Evolutionary conservation across 2,113 vertebrate genomes (phyloP), one percentile per base, ranked within the genome.

Genomic region (Ageneiosus marmoratus): DNA sequence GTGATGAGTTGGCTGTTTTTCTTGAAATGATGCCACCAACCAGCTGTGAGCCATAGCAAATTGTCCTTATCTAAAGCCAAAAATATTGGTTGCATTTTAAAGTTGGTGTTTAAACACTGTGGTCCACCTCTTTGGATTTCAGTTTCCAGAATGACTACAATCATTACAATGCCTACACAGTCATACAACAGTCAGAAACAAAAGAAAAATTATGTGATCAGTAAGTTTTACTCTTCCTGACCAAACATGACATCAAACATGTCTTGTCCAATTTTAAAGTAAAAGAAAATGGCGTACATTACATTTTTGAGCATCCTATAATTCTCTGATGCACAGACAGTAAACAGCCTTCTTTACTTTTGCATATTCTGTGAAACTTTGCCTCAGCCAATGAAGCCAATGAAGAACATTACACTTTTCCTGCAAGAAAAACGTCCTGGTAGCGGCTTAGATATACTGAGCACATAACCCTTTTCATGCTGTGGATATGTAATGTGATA

Each of bases 1-100:
- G 88, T 0, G 92, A 92, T 0, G 87, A 82, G 12, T 58, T 73
- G 0, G 85, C 44, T 0, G 87, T 34, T 1, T 90, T 88, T 75
- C 62, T 74, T 5, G 92, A 90, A 79, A 99, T 87, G 51, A 92
- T 83, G 13, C 96, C 98, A 0, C 98, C 98, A 0, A 95, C 79
- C 88, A 99, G 89, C 89, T 96, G 96, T 12, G 96, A 97, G 81
- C 95, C 94, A 83, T 98, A 99, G 70, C 94, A 95, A 9, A 96
- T 79, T 0, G 94, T 94, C 46, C 97, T 92, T 65, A 98, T 92
- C 97, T 99, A 88, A 5, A 48, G 44, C 44, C 32, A 79, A 44
- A n/a, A 20, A 60, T 78, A n/a, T 50, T 41, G 20, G 16, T 41
- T 3, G 2, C 5, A 3, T 41, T 41, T 41, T 41, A 3, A 41